phyloP scores from a whole-genome alignment of 2,797 vertebrate genomes.

The Cirrhinus molitorella region DNA sequence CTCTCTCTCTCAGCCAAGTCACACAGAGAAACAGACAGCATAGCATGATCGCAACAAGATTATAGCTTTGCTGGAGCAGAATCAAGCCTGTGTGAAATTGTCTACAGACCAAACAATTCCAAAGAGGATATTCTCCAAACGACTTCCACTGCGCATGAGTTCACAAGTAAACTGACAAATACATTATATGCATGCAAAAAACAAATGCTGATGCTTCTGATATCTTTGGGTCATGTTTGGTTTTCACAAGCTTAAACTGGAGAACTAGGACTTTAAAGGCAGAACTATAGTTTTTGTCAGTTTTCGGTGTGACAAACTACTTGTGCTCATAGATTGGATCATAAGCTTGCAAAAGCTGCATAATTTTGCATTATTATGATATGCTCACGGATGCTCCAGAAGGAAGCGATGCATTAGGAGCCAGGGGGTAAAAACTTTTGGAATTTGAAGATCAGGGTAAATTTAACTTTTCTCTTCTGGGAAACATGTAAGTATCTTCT shows the following conservation, averaged over 20 bases:
- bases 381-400: too few relatives aligned
- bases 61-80: slow-evolving; percentile 51
- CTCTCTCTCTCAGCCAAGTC: slow-evolving; percentile 27
- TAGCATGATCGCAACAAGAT: slow-evolving; percentile 47
- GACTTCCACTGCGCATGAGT: slow-evolving; percentile 20
- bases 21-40: slow-evolving; percentile 39
- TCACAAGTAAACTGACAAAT: slow-evolving; percentile 39
- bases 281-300: not conserved
- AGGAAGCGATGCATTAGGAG: too few relatives aligned
- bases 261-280: not conserved
- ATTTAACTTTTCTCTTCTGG: too few relatives aligned
- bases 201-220: slow-evolving; percentile 40
- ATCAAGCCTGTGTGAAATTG: slow-evolving; percentile 58
- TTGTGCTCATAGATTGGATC: slow-evolving; percentile 15
- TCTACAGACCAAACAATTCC: slow-evolving; percentile 39
- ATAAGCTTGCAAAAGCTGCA: not conserved
- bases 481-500: too few relatives aligned
- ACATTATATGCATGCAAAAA: slow-evolving; percentile 20
- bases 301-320: not conserved
- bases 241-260: slow-evolving; percentile 7
- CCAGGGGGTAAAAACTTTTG: too few relatives aligned
- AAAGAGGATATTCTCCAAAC: slow-evolving; percentile 50
- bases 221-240: not conserved
- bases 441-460: too few relatives aligned
- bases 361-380: slow-evolving; percentile 3